Evolutionary conservation across 2,888 invertebrate genomes (phyloP).

Genomic region (Hermaeophaga mercurialis): DNA sequence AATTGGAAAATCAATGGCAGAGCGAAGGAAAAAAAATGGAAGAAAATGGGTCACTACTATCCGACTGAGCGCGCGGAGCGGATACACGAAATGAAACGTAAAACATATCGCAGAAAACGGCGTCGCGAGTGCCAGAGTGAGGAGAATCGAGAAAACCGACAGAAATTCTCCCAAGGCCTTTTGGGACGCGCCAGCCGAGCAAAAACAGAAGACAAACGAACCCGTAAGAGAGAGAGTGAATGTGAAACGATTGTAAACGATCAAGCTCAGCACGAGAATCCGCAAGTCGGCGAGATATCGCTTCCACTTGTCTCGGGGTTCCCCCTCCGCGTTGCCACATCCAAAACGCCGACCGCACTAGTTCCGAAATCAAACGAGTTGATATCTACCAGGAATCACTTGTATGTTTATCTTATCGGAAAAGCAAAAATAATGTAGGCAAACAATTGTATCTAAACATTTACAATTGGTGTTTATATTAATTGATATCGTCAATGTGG

Average conservation of each 20-base stretch:
- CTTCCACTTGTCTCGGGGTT: constrained; percentile 41
- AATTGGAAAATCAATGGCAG: neutral
- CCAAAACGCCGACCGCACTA: no score
- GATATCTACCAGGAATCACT: no score
- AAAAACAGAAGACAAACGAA: constrained; percentile 35
- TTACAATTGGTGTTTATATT: no score
- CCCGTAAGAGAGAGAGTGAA: constrained; percentile 37
- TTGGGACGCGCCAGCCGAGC: constrained; percentile 29
- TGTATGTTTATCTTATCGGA: no score
- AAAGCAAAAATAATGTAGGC: no score
- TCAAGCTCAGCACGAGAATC: constrained; percentile 36
- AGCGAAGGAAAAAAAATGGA: constrained; percentile 7
- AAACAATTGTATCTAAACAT: no score
- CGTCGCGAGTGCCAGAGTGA: constrained; percentile 4
- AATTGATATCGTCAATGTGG: no score
- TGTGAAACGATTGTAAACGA: constrained; percentile 39
- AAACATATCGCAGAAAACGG: constrained; percentile 12
- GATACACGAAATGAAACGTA: constrained; percentile 22
- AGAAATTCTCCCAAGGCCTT: constrained; percentile 35
- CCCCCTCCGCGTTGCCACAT: constrained; percentile 31
- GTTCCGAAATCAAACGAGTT: no score
- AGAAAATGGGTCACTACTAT: constrained; percentile 30
- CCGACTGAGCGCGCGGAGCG: constrained; percentile 22
- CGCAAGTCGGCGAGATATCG: constrained; percentile 33
- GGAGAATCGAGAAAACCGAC: constrained; percentile 21